Base-by-base conservation (phyloP, 37 sponge, comb jelly and placozoan species). In the Cladorhizidae sp. region DNA sequence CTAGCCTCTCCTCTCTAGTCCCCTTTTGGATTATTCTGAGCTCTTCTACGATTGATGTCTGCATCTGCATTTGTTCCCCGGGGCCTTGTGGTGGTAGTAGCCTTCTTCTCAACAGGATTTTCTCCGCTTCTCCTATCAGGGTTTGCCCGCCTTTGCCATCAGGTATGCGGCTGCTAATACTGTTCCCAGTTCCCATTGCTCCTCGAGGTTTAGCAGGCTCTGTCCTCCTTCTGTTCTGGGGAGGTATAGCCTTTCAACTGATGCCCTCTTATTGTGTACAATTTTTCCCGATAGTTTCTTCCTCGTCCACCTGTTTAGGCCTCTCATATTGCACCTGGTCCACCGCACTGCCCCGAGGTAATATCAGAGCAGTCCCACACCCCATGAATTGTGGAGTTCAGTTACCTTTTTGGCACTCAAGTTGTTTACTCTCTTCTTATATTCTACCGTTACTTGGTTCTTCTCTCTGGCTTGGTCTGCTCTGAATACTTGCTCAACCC, bases 401-500 rank as follows among this genome's bases (percentile, higher is more conserved):
- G 11, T 23, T 22, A 14, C 37, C 43, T 41, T 2, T 20, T 43
- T 18, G 26, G 71, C 40, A 8, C 25, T 9, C 71, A 71, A 5
- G n/a, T 41, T 71, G 1, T 14, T 5, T 26, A 7, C 26, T 41
- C n/a, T 43, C 71, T 40, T 1, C 37, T 31, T 2, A 26, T 20
- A 6, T 36, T 7, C 38, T 67, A n/a, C 67, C 26, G 12, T 31
- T 17, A 36, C 37, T 37, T 38, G 3, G 3, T 7, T 15, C 21
- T 43, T 45, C 14, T 3, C 6, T 18, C 2, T 43, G 7, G 23
- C 7, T 3, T 18, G 39, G 37, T 82, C 20, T 20, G 65, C 33
- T 40, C 6, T n/a, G n/a, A 83, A 83, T 2, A 74, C 39, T 41
- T 83, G 84, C 55, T n/a, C n/a, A 1, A 83, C 31, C 0, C 84